Evolutionary conservation across 2,888 invertebrate genomes (phyloP), one percentile per base, ranked within the genome.

Genomic region (Trachelus stipa): DNA sequence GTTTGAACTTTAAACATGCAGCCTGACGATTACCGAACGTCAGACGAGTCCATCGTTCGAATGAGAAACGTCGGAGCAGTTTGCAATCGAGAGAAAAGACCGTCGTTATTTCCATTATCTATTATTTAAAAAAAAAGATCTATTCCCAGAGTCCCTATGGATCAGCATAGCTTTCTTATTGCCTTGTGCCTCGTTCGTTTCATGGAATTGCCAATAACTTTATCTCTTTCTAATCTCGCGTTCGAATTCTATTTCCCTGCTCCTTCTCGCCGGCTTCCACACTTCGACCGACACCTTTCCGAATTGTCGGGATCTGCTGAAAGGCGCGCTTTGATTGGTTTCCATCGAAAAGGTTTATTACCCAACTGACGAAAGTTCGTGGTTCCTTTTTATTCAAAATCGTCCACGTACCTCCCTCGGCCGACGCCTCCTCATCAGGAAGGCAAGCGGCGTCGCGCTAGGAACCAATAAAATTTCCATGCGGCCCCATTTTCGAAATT

Each of bases 401-500:
- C 74, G 34, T 12, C 6, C 30, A 15, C 34, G 35, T 74, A n/a
- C 74, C n/a, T n/a, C 1, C 23, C 71, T 71, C 3, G 56, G 2
- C 56, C 56, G 56, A 23, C 56, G 56, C 23, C 23, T 56, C 31
- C 71, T 71, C 34, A 71, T 71, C 34, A 31, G 15, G 71, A 34
- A 71, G 71, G 71, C 71, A 71, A 71, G 71, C 34, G 33, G 71
- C 71, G 71, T 71, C 71, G 71, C 71, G 31, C 33, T n/a, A 33
- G 31, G 71, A 69, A 34, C 33, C 71, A 71, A 71, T 71, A 71
- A 31, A 71, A 71, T 71, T 71, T 71, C 71, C 71, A 34, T 71
- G 71, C 31, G 71, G 33, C 34, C 71, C 71, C 56, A 23, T 56
- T 56, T 56, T 23, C 56, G 23, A 56, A 56, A 56, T 56, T 23